Conservation (phyloP, 2,797 vertebrate species). For the Acanthopagrus latus region DNA sequence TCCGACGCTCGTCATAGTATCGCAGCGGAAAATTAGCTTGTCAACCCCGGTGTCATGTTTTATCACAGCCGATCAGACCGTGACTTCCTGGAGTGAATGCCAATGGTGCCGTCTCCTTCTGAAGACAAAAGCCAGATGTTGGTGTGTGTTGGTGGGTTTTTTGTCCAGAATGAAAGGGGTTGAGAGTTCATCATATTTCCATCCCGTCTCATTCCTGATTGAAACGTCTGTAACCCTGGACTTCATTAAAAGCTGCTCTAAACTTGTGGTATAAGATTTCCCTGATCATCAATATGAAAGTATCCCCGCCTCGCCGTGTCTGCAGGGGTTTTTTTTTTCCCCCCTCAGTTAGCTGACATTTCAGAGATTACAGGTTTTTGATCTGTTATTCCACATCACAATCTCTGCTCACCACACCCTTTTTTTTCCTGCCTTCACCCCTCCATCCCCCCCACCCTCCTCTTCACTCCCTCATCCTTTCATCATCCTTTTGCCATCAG, state of each 20-base stretch:
- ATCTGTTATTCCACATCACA: constrained; percentile 76
- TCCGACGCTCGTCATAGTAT: too few species aligned
- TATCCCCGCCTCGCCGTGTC: background rate
- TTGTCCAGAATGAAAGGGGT: too few species aligned
- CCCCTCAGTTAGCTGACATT: constrained; percentile 70
- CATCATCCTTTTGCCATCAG: constrained; percentile 68
- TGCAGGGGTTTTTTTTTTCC: constrained; percentile 28
- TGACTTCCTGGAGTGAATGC: too few species aligned
- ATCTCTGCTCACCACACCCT: constrained; percentile 68
- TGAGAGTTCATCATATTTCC: background rate
- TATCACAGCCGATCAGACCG: too few species aligned
- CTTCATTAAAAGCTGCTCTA: constrained; percentile 31
- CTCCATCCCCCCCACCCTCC: constrained; percentile 39
- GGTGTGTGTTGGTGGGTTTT: too few species aligned
- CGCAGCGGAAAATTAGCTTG: too few species aligned
- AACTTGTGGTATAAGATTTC: constrained; percentile 29
- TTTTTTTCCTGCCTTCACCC: constrained; percentile 33
- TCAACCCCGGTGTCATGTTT: too few species aligned
- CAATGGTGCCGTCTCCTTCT: too few species aligned
- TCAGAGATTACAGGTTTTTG: constrained; percentile 74
- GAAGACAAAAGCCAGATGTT: too few species aligned
- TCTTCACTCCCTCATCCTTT: constrained; percentile 66
- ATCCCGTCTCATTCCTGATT: background rate
- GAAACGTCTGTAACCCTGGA: constrained; percentile 7
- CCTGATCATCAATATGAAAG: constrained; percentile 23